Conservation (phyloP, 2,888 invertebrate genomes). For the Corbicula japonica region DNA sequence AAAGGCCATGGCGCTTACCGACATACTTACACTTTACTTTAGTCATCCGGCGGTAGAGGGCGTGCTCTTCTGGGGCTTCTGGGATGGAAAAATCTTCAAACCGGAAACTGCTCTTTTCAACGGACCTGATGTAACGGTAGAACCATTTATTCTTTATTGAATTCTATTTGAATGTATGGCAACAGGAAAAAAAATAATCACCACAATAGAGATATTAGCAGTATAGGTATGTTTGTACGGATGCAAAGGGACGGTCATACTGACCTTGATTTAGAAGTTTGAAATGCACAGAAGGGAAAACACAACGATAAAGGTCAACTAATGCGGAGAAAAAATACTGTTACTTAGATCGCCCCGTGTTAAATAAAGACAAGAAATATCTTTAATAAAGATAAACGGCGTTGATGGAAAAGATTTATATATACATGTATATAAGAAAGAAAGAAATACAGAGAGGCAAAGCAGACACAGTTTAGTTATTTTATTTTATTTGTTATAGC, state of each 20-base stretch:
- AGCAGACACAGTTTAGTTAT: no score
- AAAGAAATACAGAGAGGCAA: no score
- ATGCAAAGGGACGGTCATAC: background rate
- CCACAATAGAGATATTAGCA: no score
- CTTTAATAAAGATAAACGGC: background rate
- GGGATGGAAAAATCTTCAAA: constrained; percentile 52
- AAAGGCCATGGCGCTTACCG: constrained; percentile 51
- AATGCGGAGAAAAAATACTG: background rate
- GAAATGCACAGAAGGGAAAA: background rate
- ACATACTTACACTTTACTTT: constrained; percentile 48
- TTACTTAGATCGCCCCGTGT: background rate
- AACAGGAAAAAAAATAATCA: no score
- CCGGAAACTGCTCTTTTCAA: constrained; percentile 59
- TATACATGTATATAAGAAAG: background rate
- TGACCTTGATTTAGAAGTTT: background rate
- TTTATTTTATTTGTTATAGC: no score
- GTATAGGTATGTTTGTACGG: background rate
- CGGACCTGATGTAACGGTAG: constrained; percentile 62
- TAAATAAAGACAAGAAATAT: background rate
- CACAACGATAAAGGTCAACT: background rate
- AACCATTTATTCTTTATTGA: background rate
- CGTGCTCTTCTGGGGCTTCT: constrained; percentile 72
- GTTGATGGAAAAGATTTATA: background rate
- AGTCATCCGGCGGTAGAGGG: constrained; percentile 57
- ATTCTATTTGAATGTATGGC: no score